Percentiles rank a stretch among this genome's conserved stretches.
phyloP scores from a whole-genome alignment of 2,113 vertebrate genomes.

The Myocastor coypus region DNA sequence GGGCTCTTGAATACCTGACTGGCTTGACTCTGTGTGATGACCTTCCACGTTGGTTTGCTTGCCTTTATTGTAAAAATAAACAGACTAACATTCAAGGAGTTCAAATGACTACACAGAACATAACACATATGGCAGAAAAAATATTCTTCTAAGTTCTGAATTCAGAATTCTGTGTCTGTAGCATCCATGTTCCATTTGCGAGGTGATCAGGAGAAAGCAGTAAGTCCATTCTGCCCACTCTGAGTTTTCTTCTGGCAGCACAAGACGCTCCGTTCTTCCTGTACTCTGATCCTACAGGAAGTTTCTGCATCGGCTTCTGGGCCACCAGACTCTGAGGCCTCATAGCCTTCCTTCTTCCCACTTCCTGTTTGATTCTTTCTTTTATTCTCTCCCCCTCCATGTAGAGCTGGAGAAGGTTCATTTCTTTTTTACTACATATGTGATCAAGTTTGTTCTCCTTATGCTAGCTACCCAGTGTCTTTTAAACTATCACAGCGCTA shows the following conservation, averaged over 20 bases:
- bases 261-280: neutral
- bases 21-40: neutral
- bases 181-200: neutral
- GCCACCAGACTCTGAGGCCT: no score
- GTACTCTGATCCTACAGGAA: neutral
- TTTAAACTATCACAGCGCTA: slow-evolving; percentile 28
- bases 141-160: neutral
- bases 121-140: neutral
- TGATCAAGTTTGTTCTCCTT: slow-evolving; percentile 25
- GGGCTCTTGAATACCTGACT: neutral
- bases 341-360: neutral
- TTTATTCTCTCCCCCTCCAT: neutral
- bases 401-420: neutral
- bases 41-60: neutral
- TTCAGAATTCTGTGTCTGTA: neutral
- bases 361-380: neutral
- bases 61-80: neutral
- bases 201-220: neutral
- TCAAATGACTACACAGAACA: neutral
- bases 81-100: neutral
- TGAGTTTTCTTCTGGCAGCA: neutral
- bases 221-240: neutral
- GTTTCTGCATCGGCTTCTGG: neutral
- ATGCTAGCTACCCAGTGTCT: neutral
- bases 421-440: neutral